These are phyloP conservation scores for Harlomillsia oculata DNA, from an alignment of 1,140 invertebrate species.

Conservation along the genomic window DNA sequence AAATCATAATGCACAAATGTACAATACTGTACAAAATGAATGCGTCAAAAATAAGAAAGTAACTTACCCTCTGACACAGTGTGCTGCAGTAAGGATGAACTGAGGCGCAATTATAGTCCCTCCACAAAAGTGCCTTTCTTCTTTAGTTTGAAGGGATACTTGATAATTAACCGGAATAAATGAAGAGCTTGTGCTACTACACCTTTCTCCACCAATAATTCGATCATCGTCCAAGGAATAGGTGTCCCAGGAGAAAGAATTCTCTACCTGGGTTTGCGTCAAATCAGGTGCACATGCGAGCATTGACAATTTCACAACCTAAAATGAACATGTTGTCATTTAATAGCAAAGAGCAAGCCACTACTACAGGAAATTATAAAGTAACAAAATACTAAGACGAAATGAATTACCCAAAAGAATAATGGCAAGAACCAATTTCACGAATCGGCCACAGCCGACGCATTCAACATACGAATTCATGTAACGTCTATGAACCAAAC, in stretches of 20 bases:
- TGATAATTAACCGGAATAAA: conserved; percentile 17
- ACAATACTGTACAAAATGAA: neutral
- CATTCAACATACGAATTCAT: too few relatives aligned
- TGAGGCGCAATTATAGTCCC: neutral
- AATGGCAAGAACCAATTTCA: neutral
- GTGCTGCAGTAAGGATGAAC: conserved; percentile 6
- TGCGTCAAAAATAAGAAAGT: neutral
- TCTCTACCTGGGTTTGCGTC: neutral
- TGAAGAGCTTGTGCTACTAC: too few relatives aligned
- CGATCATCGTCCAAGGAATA: neutral
- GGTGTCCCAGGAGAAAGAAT: neutral
- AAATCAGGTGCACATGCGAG: neutral
- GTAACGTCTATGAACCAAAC: too few relatives aligned
- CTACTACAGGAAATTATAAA: neutral
- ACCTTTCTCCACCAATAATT: conserved; percentile 16
- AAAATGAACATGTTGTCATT: neutral
- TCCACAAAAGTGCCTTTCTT: conserved; percentile 20
- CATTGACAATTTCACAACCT: neutral
- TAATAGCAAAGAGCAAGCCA: neutral
- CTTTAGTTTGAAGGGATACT: conserved; percentile 15
- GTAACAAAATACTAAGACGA: neutral
- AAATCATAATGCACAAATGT: neutral
- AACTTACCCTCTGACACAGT: conserved; percentile 10
- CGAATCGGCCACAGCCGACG: too few relatives aligned
- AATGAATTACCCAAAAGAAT: neutral